These are phyloP conservation scores for Ellobium chinense DNA, from an alignment of 2,888 invertebrate genomes.

Conservation along the genomic window DNA sequence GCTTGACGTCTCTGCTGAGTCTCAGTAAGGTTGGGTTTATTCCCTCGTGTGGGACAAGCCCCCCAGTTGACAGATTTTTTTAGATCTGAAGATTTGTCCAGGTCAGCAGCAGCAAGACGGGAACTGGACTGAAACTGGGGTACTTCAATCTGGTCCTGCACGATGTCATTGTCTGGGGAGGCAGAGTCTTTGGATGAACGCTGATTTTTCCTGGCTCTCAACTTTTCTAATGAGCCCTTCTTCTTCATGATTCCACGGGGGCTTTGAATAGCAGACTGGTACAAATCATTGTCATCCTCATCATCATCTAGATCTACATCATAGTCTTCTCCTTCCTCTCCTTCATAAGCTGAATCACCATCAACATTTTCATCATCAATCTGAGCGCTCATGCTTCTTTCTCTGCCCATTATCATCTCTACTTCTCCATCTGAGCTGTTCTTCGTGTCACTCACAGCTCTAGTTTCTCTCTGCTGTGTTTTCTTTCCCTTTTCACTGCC, in stretches of 20 bases:
- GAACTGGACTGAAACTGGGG: neutral
- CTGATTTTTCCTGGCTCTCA: neutral
- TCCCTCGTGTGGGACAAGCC: constrained; percentile 18
- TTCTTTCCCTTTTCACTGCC: neutral
- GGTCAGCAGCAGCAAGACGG: neutral
- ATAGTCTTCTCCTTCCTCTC: neutral
- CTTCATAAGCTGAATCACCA: constrained; percentile 24
- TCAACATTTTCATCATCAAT: constrained; percentile 20
- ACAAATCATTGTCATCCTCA: neutral
- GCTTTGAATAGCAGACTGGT: neutral
- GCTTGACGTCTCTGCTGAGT: neutral
- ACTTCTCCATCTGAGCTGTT: neutral
- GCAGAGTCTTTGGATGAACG: constrained; percentile 21
- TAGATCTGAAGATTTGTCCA: neutral
- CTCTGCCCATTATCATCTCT: neutral
- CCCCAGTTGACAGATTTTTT: constrained; percentile 46
- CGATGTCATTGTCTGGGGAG: neutral
- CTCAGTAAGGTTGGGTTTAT: neutral
- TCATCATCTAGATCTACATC: neutral
- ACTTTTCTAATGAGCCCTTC: constrained; percentile 27
- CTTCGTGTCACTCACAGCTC: neutral
- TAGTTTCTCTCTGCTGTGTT: neutral
- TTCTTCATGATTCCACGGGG: neutral
- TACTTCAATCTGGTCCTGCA: neutral
- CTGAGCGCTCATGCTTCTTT: neutral